phyloP scores from a whole-genome alignment of 1,140 invertebrate species.

The Procambarus clarkii region DNA sequence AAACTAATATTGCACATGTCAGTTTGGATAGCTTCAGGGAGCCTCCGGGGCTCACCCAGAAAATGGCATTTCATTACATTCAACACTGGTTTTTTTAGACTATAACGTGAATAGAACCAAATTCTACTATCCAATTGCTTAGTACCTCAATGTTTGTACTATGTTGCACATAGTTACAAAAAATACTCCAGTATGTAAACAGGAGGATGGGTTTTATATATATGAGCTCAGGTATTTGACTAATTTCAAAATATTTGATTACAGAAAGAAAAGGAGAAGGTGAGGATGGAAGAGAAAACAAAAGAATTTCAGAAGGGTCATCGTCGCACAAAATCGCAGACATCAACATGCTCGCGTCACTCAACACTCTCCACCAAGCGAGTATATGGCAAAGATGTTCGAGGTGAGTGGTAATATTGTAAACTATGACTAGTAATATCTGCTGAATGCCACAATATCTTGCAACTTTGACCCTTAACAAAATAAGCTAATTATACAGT shows the following conservation, averaged over 20 bases:
- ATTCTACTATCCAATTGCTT: no score
- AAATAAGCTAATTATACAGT: no score
- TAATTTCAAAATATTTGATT: constrained; percentile 75
- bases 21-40: no score
- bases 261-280: constrained; percentile 88
- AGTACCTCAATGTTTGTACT: no score
- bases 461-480: no score
- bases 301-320: constrained; percentile 74
- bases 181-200: no score
- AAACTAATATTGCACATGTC: no score
- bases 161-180: no score
- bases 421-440: background rate
- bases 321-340: constrained; percentile 70
- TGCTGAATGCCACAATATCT: no score
- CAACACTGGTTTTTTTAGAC: background rate
- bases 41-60: no score
- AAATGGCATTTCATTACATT: no score
- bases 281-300: constrained; percentile 84
- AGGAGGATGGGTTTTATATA: background rate
- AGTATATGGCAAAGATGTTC: constrained; percentile 71
- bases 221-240: background rate
- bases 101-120: no score
- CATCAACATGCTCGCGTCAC: constrained; percentile 68
- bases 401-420: constrained; percentile 29
- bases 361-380: constrained; percentile 69